Evolutionary conservation across 2,888 invertebrate species (phyloP).

Genomic region (Limnephilus auricula): DNA sequence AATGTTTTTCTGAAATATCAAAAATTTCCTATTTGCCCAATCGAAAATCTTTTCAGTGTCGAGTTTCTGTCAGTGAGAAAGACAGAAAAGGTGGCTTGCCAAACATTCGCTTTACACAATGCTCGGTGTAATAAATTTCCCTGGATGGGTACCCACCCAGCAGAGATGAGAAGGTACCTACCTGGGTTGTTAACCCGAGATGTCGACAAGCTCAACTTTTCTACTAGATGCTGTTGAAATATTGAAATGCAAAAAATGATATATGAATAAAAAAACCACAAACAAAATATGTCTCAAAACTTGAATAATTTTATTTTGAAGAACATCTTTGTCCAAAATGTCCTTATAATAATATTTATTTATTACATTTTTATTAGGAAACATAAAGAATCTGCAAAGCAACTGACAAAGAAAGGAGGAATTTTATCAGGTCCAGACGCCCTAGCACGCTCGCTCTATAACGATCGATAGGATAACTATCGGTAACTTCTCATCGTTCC

Average conservation of each 20-base stretch:
- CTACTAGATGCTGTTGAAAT: slow-evolving; percentile 12
- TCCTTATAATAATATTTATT: too few species aligned
- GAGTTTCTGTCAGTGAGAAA: slow-evolving; percentile 7
- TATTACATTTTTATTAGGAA: too few species aligned
- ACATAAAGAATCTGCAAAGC: too few species aligned
- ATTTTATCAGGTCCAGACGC: too few species aligned
- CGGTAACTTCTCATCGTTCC: too few species aligned
- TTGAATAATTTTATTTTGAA: too few species aligned
- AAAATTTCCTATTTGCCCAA: slow-evolving; percentile 51
- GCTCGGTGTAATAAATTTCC: slow-evolving; percentile 60
- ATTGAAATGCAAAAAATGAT: background rate
- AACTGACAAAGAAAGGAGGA: too few species aligned
- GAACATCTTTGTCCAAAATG: too few species aligned
- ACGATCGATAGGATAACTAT: too few species aligned
- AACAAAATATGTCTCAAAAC: background rate
- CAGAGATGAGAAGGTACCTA: slow-evolving; percentile 24
- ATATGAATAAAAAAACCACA: background rate
- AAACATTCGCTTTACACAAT: slow-evolving; percentile 54
- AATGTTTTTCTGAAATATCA: background rate
- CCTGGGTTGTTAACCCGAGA: slow-evolving; percentile 52
- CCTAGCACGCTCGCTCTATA: too few species aligned
- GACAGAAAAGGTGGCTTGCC: slow-evolving; percentile 45
- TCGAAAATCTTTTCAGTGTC: slow-evolving; percentile 63
- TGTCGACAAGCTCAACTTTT: slow-evolving; percentile 46
- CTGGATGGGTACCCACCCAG: slow-evolving; percentile 9